Evolutionary conservation across 1,140 invertebrate genomes (phyloP).

Genomic region (Physella acuta): DNA sequence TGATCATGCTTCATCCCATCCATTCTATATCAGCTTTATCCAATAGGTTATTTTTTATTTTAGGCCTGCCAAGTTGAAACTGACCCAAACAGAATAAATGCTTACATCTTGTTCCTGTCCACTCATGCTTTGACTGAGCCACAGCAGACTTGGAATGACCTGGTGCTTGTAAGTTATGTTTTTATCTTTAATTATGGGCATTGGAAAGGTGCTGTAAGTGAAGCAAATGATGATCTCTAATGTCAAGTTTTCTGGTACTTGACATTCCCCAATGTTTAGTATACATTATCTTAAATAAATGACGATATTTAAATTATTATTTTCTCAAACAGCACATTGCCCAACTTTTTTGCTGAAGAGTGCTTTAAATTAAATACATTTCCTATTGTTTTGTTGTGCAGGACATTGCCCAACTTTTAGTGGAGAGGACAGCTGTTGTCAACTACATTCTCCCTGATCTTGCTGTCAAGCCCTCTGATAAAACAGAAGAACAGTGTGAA

Average conservation of each 20-base stretch:
- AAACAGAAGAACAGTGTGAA: slow-evolving; percentile 25
- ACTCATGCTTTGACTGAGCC: slow-evolving; percentile 70
- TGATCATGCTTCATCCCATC: no score
- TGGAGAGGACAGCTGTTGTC: slow-evolving; percentile 87
- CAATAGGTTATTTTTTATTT: slow-evolving; percentile 21
- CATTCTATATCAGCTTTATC: no score
- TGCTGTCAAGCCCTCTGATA: slow-evolving; percentile 4
- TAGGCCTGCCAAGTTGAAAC: slow-evolving; percentile 89
- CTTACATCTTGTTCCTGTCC: slow-evolving; percentile 86
- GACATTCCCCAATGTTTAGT: background rate
- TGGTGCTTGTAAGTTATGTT: slow-evolving; percentile 55
- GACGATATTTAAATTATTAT: no score
- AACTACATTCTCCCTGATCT: slow-evolving; percentile 74
- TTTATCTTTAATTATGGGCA: no score
- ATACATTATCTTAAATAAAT: background rate
- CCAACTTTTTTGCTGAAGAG: no score
- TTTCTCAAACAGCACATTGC: no score
- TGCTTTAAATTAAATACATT: no score
- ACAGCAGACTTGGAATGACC: slow-evolving; percentile 62
- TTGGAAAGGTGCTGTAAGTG: no score
- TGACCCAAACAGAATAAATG: slow-evolving; percentile 78
- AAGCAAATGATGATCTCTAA: no score
- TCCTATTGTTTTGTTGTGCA: slow-evolving; percentile 49
- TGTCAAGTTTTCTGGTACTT: background rate
- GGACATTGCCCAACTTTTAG: slow-evolving; percentile 88